Conservation (phyloP, 2,113 vertebrate species). For the Ammodytes marinus region DNA sequence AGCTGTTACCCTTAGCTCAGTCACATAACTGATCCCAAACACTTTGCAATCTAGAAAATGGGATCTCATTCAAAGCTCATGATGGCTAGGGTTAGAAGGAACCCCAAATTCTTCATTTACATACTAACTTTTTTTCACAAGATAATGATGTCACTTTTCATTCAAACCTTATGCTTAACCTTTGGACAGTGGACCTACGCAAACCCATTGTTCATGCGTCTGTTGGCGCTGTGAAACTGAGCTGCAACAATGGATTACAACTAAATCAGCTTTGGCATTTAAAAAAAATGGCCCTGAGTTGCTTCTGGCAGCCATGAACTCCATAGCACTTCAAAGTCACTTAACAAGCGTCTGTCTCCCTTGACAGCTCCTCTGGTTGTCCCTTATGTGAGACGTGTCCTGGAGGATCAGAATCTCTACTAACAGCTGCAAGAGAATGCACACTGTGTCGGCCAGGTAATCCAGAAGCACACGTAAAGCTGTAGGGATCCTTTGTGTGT, state of each 20-base stretch:
- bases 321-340: neutral
- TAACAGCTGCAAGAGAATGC: conserved; percentile 78
- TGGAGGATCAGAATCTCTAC: conserved; percentile 83
- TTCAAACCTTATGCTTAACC: neutral
- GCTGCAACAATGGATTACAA: conserved; percentile 3
- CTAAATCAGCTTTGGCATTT: conserved; percentile 3
- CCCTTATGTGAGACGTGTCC: conserved; percentile 82
- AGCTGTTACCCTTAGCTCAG: neutral
- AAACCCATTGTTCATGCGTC: neutral
- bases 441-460: conserved; percentile 87
- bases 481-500: neutral
- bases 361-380: conserved; percentile 85
- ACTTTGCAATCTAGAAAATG: neutral
- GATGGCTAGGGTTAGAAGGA: neutral
- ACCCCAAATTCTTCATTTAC: no score
- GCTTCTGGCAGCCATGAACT: neutral
- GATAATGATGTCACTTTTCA: no score
- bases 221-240: conserved; percentile 1
- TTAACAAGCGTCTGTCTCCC: neutral
- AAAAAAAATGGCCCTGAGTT: neutral
- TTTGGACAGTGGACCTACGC: neutral
- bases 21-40: neutral
- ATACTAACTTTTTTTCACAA: no score
- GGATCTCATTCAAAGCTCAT: neutral
- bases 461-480: neutral